Evolutionary conservation across 2,888 invertebrate genomes (phyloP).

Genomic region (Lepas anatifera): DNA sequence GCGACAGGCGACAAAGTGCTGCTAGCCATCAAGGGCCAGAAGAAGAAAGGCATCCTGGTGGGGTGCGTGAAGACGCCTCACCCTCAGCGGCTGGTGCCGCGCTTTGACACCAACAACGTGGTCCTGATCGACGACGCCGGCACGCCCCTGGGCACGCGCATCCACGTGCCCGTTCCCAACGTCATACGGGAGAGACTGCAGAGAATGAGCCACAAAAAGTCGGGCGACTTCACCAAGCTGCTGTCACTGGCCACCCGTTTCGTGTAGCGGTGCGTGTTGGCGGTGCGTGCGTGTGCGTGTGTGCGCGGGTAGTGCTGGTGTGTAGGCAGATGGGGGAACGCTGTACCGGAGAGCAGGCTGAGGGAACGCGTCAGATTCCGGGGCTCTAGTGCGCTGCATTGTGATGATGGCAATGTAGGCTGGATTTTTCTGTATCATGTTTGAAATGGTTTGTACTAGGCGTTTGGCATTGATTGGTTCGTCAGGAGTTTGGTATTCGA

Average conservation of each 20-base stretch:
- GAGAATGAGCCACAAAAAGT: slow-evolving; percentile 63
- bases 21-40: slow-evolving; percentile 88
- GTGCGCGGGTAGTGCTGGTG: not conserved
- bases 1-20: slow-evolving; percentile 69
- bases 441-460: too few species aligned
- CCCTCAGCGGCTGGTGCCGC: slow-evolving; percentile 67
- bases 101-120: slow-evolving; percentile 89
- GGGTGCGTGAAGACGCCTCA: slow-evolving; percentile 60
- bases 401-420: too few species aligned
- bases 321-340: not conserved
- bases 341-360: too few species aligned
- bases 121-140: slow-evolving; percentile 92
- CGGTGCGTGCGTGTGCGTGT: not conserved
- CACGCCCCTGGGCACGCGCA: slow-evolving; percentile 84
- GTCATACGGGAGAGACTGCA: slow-evolving; percentile 70
- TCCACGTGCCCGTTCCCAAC: slow-evolving; percentile 89
- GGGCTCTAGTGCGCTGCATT: too few species aligned
- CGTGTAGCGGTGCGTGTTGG: slow-evolving; percentile 43
- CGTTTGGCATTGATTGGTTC: too few species aligned
- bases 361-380: too few species aligned
- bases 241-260: slow-evolving; percentile 79
- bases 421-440: too few species aligned
- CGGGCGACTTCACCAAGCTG: slow-evolving; percentile 83
- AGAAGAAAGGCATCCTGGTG: slow-evolving; percentile 82
- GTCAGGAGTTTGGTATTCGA: too few species aligned